Percentiles rank a stretch among this genome's conserved stretches.
These are phyloP conservation scores for Drosophila fuyamai DNA, from an alignment of 1,140 invertebrate species.

Conservation along the genomic window DNA sequence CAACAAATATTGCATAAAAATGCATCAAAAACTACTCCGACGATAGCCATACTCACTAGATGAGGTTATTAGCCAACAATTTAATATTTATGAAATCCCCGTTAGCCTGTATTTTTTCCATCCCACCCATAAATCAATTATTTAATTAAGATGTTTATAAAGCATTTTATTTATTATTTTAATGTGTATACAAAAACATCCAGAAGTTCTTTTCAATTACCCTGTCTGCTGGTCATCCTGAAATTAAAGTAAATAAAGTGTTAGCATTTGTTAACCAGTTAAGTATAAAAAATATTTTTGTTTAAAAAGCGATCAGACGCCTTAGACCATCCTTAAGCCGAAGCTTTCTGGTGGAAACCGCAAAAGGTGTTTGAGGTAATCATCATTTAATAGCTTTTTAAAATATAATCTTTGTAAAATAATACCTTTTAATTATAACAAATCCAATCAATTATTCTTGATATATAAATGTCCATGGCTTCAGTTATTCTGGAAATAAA, in stretches of 20 bases:
- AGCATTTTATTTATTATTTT: not conserved
- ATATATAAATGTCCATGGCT: not conserved
- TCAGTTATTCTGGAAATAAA: not conserved
- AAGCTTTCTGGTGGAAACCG: conserved; percentile 88
- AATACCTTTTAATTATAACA: conserved; percentile 21
- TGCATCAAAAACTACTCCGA: too few relatives aligned
- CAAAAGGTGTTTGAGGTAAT: conserved; percentile 86
- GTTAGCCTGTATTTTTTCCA: too few relatives aligned
- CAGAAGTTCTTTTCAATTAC: not conserved
- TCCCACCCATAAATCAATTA: too few relatives aligned
- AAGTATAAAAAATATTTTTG: not conserved
- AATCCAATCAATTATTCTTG: too few relatives aligned
- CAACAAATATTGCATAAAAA: too few relatives aligned
- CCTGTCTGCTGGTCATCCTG: not conserved
- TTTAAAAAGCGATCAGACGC: conserved; percentile 85
- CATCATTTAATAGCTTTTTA: conserved; percentile 63
- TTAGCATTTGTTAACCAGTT: not conserved
- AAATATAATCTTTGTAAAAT: not conserved
- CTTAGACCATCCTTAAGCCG: conserved; percentile 86
- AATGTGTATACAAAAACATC: not conserved
- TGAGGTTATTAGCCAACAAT: too few relatives aligned
- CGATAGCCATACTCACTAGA: too few relatives aligned
- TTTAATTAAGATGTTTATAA: too few relatives aligned
- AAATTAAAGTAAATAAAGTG: not conserved
- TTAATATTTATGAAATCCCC: too few relatives aligned